Conservation (phyloP, 2,113 vertebrate species). For the Polypterus bichir region DNA sequence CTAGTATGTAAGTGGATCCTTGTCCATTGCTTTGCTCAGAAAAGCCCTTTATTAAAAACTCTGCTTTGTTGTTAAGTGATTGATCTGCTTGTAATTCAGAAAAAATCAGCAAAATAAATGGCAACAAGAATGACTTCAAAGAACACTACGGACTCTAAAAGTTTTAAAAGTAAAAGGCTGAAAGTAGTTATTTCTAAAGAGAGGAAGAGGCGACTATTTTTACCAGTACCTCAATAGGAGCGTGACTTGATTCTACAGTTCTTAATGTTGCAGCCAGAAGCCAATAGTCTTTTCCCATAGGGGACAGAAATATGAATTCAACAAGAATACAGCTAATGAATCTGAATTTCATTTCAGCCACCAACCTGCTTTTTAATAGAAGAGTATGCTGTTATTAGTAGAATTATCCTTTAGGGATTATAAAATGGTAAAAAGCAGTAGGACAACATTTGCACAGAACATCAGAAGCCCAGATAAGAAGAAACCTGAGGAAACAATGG, state of each 20-base stretch:
- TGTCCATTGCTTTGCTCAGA: too few relatives aligned
- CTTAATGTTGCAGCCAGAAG: neutral
- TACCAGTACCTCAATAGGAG: neutral
- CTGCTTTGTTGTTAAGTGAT: too few relatives aligned
- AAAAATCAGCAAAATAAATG: too few relatives aligned
- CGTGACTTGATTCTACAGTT: neutral
- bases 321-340: conserved; percentile 37
- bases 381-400: conserved; percentile 30
- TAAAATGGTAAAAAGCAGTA: conserved; percentile 23
- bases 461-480: conserved; percentile 14
- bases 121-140: too few relatives aligned
- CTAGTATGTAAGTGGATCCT: too few relatives aligned
- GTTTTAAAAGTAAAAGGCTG: too few relatives aligned
- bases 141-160: too few relatives aligned
- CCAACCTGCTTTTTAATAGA: conserved; percentile 36
- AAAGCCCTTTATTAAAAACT: too few relatives aligned
- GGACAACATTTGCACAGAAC: conserved; percentile 26
- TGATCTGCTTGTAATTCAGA: too few relatives aligned
- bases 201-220: neutral
- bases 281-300: conserved; percentile 19
- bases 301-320: conserved; percentile 33
- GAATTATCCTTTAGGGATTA: conserved; percentile 29
- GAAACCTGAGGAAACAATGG: conserved; percentile 9
- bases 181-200: too few relatives aligned
- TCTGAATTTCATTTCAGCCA: conserved; percentile 32